phyloP scores from a whole-genome alignment of 2,888 invertebrate genomes.

The Nyleta sp. region DNA sequence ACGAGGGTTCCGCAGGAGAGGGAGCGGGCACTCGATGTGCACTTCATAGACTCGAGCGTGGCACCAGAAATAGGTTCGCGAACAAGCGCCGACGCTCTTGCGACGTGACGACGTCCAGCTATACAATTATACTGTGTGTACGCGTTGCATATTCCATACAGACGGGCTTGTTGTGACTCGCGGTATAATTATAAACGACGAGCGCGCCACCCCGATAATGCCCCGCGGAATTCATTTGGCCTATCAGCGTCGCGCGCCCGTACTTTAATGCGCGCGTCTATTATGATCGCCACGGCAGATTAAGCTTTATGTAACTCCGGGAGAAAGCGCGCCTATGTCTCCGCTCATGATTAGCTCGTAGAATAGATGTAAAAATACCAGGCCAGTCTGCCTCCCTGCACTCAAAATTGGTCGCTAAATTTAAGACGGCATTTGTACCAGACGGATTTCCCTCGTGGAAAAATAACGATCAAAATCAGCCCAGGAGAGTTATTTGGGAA shows the following conservation, averaged over 20 bases:
- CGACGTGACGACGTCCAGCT: slow-evolving; percentile 60
- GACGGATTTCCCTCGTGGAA: slow-evolving; percentile 59
- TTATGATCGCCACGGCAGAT: slow-evolving; percentile 57
- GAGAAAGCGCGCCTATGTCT: slow-evolving; percentile 40
- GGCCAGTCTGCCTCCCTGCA: slow-evolving; percentile 50
- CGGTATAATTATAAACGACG: slow-evolving; percentile 75
- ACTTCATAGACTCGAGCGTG: slow-evolving; percentile 46
- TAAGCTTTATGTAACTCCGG: slow-evolving; percentile 48
- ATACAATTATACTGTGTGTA: slow-evolving; percentile 56
- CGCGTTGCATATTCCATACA: slow-evolving; percentile 48
- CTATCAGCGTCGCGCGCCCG: slow-evolving; percentile 41
- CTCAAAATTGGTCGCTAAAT: slow-evolving; percentile 63
- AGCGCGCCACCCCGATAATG: slow-evolving; percentile 65
- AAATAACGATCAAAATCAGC: slow-evolving; percentile 57
- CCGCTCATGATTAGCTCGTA: slow-evolving; percentile 56
- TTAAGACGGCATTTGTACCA: slow-evolving; percentile 60
- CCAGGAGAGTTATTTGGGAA: slow-evolving; percentile 55
- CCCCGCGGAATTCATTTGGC: slow-evolving; percentile 63
- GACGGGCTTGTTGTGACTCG: slow-evolving; percentile 55
- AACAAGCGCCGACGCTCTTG: slow-evolving; percentile 64
- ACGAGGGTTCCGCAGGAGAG: no score
- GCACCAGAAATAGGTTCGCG: slow-evolving; percentile 63
- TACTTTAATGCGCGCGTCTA: slow-evolving; percentile 45
- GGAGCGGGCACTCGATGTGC: slow-evolving; percentile 50
- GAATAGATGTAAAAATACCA: slow-evolving; percentile 62